phyloP scores from a whole-genome alignment of 2,113 vertebrate genomes.

The Nothoprocta pentlandii region DNA sequence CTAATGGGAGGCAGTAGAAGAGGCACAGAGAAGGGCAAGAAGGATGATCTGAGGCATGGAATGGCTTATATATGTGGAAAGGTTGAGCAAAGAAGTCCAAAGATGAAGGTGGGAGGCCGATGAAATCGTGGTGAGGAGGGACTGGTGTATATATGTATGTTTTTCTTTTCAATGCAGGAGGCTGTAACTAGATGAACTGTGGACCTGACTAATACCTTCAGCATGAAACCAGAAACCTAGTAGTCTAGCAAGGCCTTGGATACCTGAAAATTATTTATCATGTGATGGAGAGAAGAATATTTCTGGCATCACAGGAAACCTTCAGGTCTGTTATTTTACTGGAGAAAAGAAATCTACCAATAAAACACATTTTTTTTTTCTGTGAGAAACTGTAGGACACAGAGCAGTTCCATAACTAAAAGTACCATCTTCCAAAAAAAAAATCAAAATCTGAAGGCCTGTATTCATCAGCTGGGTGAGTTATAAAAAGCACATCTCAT shows the following conservation, averaged over 20 bases:
- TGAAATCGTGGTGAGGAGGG: not conserved
- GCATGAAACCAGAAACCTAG: slow-evolving; percentile 5
- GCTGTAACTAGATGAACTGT: slow-evolving; percentile 25
- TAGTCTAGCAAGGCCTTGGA: slow-evolving; percentile 20
- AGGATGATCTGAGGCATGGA: not conserved
- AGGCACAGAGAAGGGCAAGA: not conserved
- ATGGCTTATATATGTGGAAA: not conserved
- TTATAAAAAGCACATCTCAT: not conserved
- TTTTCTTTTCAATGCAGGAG: not conserved
- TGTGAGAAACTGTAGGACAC: not conserved
- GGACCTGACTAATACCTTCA: slow-evolving; percentile 18
- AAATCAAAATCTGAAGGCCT: not conserved
- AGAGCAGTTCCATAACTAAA: not conserved
- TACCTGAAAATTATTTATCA: slow-evolving; percentile 35
- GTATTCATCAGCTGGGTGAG: not conserved
- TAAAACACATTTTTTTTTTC: not conserved
- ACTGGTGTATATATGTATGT: not conserved
- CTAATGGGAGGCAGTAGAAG: not conserved
- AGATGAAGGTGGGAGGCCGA: not conserved
- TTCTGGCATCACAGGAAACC: slow-evolving; percentile 32
- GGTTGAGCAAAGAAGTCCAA: not conserved
- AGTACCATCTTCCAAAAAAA: not conserved
- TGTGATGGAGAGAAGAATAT: slow-evolving; percentile 29
- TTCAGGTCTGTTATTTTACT: slow-evolving; percentile 43
- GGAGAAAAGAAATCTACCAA: not conserved